Base-by-base conservation (phyloP, 2,797 vertebrate genomes). In the Melanotaenia trifasciata region DNA sequence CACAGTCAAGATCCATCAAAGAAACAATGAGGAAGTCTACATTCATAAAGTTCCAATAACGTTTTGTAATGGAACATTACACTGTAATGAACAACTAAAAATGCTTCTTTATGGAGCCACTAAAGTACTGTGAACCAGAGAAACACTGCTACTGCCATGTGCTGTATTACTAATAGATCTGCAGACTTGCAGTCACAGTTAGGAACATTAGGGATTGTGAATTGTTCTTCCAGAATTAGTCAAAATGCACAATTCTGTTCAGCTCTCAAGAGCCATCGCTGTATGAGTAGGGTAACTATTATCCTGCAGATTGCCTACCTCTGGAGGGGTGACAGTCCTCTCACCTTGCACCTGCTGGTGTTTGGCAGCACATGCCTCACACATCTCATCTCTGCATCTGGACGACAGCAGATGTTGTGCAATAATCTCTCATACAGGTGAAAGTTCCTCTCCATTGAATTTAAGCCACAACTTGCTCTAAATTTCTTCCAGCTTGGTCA, bases 341-440 rank as follows among this genome's bases (percentile, higher is more conserved):
- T 84, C 80, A 80, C 85, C 83, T 87, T 65, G 78, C 91, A 90
- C 91, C 91, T 92, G 89, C 86, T 74, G 75, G 28, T 67, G 59
- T 82, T 84, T 86, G 84, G 84, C 85, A 81, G 32, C 72, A 40
- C 82, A 68, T 18, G 35, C 56, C 80, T 87, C 75, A 64, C 87
- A 86, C 79, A 81, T 81, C 75, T 72, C 72, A 51, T 89, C 79
- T 57, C 79, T 64, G 79, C 90, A 90, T 90, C 87, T 89, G 88
- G 79, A 89, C 60, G 0, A 22, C 75, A 72, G 68, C 93, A 94
- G 91, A 91, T 93, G 93, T 88, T 92, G 82, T 63, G 80, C 87
- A 88, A 89, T 89, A 78, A 87, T 89, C 81, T 86, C 74, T 81
- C 78, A 66, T n/a, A 75, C 81, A 87, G 88, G 92, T 93, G 81